A percentile compares a stretch with the other conserved stretches of the same genome.
phyloP scores from a whole-genome alignment of 37 sponge, comb jelly and placozoan genomes.

The Spongia lamella region DNA sequence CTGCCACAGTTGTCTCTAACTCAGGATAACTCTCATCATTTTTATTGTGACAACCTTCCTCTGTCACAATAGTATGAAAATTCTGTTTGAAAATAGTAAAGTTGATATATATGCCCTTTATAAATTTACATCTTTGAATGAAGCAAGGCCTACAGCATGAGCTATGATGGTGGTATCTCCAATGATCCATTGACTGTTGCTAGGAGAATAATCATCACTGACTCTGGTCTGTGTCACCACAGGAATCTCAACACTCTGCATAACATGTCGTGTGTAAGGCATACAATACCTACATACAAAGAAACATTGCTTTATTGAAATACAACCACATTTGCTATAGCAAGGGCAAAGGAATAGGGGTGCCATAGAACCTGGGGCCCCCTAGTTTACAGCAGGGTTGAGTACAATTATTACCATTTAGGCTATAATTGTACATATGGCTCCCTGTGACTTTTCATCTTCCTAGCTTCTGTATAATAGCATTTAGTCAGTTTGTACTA shows the following conservation, averaged over 20 bases:
- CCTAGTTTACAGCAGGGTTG: too few species aligned
- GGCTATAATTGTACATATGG: too few species aligned
- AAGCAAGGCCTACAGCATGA: too few species aligned
- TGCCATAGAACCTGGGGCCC: slow-evolving; percentile 18
- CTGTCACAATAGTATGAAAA: neutral
- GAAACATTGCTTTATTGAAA: neutral
- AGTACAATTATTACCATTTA: too few species aligned
- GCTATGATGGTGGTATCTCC: too few species aligned
- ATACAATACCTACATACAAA: slow-evolving; percentile 67
- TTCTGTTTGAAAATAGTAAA: slow-evolving; percentile 9
- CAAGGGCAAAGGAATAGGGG: neutral
- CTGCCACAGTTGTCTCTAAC: slow-evolving; percentile 66
- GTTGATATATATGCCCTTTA: neutral
- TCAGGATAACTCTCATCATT: slow-evolving; percentile 44
- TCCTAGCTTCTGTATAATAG: neutral
- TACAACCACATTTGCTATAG: neutral
- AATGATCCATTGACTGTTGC: too few species aligned
- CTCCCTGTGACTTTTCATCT: too few species aligned
- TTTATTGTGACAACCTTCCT: too few species aligned
- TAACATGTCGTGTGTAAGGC: too few species aligned
- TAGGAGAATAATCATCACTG: slow-evolving; percentile 69
- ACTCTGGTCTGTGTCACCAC: slow-evolving; percentile 72
- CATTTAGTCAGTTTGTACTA: neutral
- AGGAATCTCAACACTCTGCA: too few species aligned
- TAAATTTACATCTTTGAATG: slow-evolving; percentile 77